Evolutionary conservation across 2,888 invertebrate species (phyloP).

Genomic region (Micropterix aruncella): DNA sequence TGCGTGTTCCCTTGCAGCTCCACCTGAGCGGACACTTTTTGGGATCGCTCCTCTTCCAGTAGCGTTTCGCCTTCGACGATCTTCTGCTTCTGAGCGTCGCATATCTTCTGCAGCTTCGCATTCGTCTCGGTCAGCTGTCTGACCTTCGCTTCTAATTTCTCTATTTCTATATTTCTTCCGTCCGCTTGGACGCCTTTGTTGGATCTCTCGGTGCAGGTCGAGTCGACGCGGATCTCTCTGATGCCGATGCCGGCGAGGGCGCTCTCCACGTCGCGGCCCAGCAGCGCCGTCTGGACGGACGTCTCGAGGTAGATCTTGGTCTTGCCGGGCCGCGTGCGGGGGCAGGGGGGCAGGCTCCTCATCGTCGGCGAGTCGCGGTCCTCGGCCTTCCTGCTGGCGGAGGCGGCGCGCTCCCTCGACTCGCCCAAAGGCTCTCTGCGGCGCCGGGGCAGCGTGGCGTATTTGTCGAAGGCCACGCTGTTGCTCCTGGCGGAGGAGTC

Average conservation of each 20-base stretch:
- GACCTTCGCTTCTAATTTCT: constrained; percentile 43
- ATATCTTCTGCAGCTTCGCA: constrained; percentile 39
- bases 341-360: constrained; percentile 33
- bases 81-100: constrained; percentile 23
- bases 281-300: constrained; percentile 60
- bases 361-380: constrained; percentile 17
- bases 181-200: constrained; percentile 50
- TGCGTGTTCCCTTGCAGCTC: constrained; percentile 63
- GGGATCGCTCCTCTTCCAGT: constrained; percentile 54
- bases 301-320: constrained; percentile 72
- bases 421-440: constrained; percentile 48
- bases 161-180: constrained; percentile 47
- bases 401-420: constrained; percentile 15
- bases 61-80: constrained; percentile 41
- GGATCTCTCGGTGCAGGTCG: constrained; percentile 28
- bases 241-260: constrained; percentile 46
- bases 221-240: constrained; percentile 22
- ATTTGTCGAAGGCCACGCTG: constrained; percentile 49
- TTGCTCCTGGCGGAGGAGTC: constrained; percentile 22
- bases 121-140: constrained; percentile 45
- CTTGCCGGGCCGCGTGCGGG: constrained; percentile 29
- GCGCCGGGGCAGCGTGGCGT: constrained; percentile 64
- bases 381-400: constrained; percentile 15
- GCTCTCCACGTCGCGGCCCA: constrained; percentile 56
- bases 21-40: constrained; percentile 57